Conservation (phyloP, 2,888 invertebrate species). For the Epistrophe eligans region DNA sequence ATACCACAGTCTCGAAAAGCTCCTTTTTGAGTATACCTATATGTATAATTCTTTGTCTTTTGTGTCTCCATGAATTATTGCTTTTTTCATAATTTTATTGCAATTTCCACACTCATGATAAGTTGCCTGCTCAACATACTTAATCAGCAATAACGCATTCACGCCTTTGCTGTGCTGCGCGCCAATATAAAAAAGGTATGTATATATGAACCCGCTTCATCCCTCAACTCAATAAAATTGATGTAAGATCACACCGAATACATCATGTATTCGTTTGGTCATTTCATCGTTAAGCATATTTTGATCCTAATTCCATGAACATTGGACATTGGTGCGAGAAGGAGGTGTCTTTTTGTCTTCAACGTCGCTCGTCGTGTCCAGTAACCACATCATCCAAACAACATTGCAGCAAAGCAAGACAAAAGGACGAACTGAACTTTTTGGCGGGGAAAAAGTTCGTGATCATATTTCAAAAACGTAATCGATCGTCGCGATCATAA, state of each 20-base stretch:
- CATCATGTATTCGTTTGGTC: conserved; percentile 76
- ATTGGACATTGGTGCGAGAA: neutral
- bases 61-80: conserved; percentile 14
- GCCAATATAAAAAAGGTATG: conserved; percentile 27
- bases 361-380: neutral
- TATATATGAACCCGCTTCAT: too few relatives aligned
- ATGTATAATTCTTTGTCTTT: conserved; percentile 41
- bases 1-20: conserved; percentile 14
- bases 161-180: neutral
- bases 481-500: conserved; percentile 81
- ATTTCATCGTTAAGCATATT: conserved; percentile 72
- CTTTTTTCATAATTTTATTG: conserved; percentile 45
- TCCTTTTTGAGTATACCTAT: neutral
- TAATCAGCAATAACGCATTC: conserved; percentile 43
- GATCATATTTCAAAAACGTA: conserved; percentile 79
- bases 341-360: conserved; percentile 11
- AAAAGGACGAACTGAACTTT: conserved; percentile 39
- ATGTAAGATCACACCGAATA: conserved; percentile 77
- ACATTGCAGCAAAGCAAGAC: conserved; percentile 4
- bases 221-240: conserved; percentile 3
- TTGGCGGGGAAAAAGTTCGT: conserved; percentile 74
- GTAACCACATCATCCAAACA: neutral
- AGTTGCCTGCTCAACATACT: conserved; percentile 62
- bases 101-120: conserved; percentile 58
- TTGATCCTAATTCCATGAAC: conserved; percentile 66